Evolutionary conservation across 2,888 invertebrate genomes (phyloP).

Genomic region (Drosophila bunnanda): DNA sequence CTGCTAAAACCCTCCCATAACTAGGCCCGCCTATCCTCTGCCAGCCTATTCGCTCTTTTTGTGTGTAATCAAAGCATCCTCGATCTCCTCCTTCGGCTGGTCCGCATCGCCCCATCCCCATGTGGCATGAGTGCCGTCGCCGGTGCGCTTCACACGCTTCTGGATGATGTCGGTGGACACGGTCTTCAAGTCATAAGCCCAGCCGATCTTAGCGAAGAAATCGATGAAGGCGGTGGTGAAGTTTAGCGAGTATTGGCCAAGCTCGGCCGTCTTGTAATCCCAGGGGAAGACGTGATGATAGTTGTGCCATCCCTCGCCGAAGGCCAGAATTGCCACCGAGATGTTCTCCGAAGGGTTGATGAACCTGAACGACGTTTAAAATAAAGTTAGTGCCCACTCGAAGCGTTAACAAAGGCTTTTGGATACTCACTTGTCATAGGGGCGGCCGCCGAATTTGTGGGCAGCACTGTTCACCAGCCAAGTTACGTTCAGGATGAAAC

Average conservation of each 20-base stretch:
- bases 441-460: conserved; percentile 91
- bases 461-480: conserved; percentile 97
- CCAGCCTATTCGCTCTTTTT: conserved; percentile 86
- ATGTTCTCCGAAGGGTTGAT: conserved; percentile 89
- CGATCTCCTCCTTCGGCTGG: conserved; percentile 86
- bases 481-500: conserved; percentile 92
- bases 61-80: conserved; percentile 86
- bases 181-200: conserved; percentile 94
- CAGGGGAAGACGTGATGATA: conserved; percentile 94
- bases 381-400: not conserved
- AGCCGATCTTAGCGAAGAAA: conserved; percentile 92
- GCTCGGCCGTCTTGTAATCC: conserved; percentile 93
- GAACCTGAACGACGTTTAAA: conserved; percentile 79
- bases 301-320: conserved; percentile 93
- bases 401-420: not conserved
- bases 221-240: conserved; percentile 92
- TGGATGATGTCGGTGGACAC: conserved; percentile 89
- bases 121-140: conserved; percentile 90
- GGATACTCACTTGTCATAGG: conserved; percentile 88
- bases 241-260: conserved; percentile 90
- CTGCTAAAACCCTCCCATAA: conserved; percentile 47
- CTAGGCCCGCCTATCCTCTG: conserved; percentile 22
- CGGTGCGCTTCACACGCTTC: conserved; percentile 89
- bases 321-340: conserved; percentile 87
- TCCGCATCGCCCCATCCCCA: conserved; percentile 94